phyloP scores from a whole-genome alignment of 2,797 vertebrate species.

The Parauchenoglanis ngamensis region DNA sequence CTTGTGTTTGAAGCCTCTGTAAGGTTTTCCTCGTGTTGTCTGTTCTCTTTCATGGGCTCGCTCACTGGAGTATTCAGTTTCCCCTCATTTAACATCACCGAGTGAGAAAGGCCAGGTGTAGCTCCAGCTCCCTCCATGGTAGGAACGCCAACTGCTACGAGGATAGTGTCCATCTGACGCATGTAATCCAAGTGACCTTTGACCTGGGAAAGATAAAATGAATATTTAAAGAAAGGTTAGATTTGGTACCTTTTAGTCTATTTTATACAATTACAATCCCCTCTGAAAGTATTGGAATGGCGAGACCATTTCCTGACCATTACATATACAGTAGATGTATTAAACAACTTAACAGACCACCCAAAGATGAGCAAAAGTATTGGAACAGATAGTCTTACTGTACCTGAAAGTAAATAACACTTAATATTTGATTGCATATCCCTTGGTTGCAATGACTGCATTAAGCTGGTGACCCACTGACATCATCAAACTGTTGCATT shows the following conservation, averaged over 20 bases:
- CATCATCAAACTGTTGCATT: no score
- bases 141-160: slow-evolving; percentile 86
- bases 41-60: slow-evolving; percentile 37
- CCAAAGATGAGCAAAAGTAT: not conserved
- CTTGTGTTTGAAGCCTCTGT: slow-evolving; percentile 20
- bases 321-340: not conserved
- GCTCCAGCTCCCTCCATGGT: slow-evolving; percentile 78
- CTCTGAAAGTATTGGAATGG: not conserved
- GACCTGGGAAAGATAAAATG: slow-evolving; percentile 75
- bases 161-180: slow-evolving; percentile 92
- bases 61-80: slow-evolving; percentile 45
- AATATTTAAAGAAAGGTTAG: slow-evolving; percentile 15
- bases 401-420: not conserved
- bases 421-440: no score
- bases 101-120: slow-evolving; percentile 50
- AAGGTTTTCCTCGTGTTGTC: slow-evolving; percentile 10
- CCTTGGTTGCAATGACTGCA: no score
- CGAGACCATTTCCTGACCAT: not conserved
- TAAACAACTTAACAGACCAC: not conserved
- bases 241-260: not conserved
- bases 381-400: not conserved
- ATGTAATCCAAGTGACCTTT: slow-evolving; percentile 96
- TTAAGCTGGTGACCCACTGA: no score
- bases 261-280: not conserved
- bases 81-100: slow-evolving; percentile 42